Conservation (phyloP, 2,113 vertebrate genomes). For the Hippopotamus amphibius region DNA sequence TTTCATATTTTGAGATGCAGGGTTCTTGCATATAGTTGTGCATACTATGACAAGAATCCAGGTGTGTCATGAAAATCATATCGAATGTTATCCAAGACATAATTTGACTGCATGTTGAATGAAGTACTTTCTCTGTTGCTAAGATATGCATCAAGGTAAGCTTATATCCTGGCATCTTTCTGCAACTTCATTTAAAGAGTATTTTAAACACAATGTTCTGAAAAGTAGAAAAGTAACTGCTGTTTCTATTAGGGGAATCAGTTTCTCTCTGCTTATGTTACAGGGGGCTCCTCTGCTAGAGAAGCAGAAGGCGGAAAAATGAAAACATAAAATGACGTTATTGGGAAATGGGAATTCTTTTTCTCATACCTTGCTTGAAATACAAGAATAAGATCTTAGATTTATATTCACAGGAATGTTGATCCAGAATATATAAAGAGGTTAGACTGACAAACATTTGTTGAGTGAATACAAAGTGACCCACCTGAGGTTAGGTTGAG, state of each 20-base stretch:
- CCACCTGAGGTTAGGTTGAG: neutral
- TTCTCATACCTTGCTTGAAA: neutral
- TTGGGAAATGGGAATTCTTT: neutral
- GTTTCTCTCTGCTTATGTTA: neutral
- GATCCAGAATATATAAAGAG: neutral
- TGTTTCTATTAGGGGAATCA: neutral
- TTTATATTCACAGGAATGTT: neutral
- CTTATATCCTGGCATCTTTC: conserved; percentile 8
- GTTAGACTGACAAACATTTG: neutral
- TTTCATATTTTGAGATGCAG: conserved; percentile 68
- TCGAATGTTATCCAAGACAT: conserved; percentile 76
- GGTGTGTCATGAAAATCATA: conserved; percentile 76
- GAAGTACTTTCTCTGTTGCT: conserved; percentile 54
- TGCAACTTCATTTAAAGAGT: conserved; percentile 51
- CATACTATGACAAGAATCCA: conserved; percentile 66
- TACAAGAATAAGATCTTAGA: neutral
- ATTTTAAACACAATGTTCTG: conserved; percentile 35
- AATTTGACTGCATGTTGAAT: conserved; percentile 71
- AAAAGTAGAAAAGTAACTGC: conserved; percentile 15
- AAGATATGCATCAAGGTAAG: conserved; percentile 12
- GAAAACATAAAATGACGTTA: neutral
- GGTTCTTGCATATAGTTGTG: conserved; percentile 63
- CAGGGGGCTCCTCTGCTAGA: neutral
- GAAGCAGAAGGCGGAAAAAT: neutral
- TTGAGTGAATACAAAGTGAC: neutral